Evolutionary conservation across 1,140 invertebrate species (phyloP).

Genomic region (Drosophila azteca): DNA sequence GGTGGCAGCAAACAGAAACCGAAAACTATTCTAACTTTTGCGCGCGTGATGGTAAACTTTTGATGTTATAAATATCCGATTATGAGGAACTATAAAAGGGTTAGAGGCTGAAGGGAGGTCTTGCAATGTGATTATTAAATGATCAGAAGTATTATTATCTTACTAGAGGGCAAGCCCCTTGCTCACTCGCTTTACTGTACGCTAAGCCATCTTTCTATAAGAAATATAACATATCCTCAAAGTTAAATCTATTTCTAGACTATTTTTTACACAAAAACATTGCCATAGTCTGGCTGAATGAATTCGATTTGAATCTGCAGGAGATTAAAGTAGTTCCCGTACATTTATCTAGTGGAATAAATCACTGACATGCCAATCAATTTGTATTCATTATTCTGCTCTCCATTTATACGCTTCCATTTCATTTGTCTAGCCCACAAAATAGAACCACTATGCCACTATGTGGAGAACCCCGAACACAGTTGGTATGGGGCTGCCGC

Average conservation of each 20-base stretch:
- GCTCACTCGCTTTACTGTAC: too few species aligned
- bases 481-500: conserved; percentile 20
- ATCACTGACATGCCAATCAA: conserved; percentile 13
- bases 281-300: too few species aligned
- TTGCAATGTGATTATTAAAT: not conserved
- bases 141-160: too few species aligned
- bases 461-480: conserved; percentile 16
- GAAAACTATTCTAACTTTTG: conserved; percentile 4
- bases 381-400: conserved; percentile 21
- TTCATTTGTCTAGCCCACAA: conserved; percentile 29
- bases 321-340: too few species aligned
- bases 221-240: too few species aligned
- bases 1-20: not conserved
- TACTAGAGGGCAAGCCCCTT: too few species aligned
- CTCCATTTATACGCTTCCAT: conserved; percentile 32
- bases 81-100: conserved; percentile 9
- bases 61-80: conserved; percentile 16
- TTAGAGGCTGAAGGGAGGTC: not conserved
- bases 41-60: conserved; percentile 1
- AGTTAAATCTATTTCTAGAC: too few species aligned
- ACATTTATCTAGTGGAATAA: conserved; percentile 2
- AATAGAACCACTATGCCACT: conserved; percentile 19
- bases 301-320: too few species aligned
- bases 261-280: too few species aligned
- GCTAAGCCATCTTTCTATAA: too few species aligned